Evolutionary conservation across 2,888 invertebrate genomes (phyloP), one percentile per base, ranked within the genome.

Genomic region (Drosophila gaucha): DNA sequence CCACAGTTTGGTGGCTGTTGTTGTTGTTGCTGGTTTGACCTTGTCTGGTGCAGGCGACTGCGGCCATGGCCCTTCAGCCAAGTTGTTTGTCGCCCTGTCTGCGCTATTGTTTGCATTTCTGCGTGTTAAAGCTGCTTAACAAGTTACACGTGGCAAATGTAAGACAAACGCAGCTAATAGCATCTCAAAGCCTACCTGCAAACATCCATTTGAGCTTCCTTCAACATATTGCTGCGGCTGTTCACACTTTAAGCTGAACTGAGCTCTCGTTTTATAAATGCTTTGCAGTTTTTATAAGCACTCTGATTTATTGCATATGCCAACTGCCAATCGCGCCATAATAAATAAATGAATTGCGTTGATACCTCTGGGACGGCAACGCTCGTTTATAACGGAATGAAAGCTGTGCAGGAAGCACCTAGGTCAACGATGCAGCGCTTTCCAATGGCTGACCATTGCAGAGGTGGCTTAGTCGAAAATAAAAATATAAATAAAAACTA

Each of bases 31-130:
- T 55, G 56, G 59, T 50, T 57, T 78, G 80, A 82, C 80, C 80
- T 82, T 82, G 82, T 73, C 80, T 84, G 80, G 69, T 78, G 67
- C 78, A 63, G 65, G 64, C 70, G 58, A 49, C 43, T 28, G 43
- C 51, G 73, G 54, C 73, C 73, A 47, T 56, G 74, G 72, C 56
- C 76, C 66, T 66, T 74, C 54, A 39, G 44, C 51, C 63, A 46
- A 20, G 50, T 52, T 75, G 68, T 69, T 80, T 82, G 74, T 79
- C 67, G 59, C 68, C 63, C 63, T 56, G 80, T 66, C 66, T 70
- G 66, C 60, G 26, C 38, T 57, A 62, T 49, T 67, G 78, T 70
- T 60, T 58, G 59, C 46, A 38, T 26, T 46, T 68, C 49, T 20
- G 43, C 16, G 20, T 24, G 38, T 44, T 65, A 63, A 46, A 31